Conservation (phyloP, 2,797 vertebrate genomes). For the Lepus townsendii region DNA sequence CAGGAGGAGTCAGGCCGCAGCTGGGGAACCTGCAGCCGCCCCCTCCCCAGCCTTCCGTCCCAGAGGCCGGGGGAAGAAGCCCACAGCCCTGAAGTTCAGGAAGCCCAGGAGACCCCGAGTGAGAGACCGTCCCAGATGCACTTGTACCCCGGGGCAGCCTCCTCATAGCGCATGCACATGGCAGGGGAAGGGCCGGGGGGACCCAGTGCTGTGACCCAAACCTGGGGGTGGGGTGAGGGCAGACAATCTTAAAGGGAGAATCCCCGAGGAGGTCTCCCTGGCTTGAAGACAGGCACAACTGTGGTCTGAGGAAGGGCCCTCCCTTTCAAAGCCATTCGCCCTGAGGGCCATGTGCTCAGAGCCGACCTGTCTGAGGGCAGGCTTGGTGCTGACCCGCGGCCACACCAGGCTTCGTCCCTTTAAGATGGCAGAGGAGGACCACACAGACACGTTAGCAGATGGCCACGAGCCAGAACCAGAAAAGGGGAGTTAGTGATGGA, state of each 20-base stretch:
- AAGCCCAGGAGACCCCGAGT: conserved; percentile 49
- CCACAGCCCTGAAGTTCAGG: conserved; percentile 26
- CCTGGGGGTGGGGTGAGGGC: background rate
- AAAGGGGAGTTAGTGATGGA: conserved; percentile 86
- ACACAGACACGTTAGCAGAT: conserved; percentile 82
- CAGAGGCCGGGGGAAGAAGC: background rate
- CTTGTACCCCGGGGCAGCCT: background rate
- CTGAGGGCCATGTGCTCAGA: background rate
- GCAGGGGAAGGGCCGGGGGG: conserved; percentile 41
- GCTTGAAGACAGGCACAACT: background rate
- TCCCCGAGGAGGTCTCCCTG: conserved; percentile 55
- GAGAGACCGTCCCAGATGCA: conserved; percentile 58
- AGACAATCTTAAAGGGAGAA: conserved; percentile 84
- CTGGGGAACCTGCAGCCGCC: background rate
- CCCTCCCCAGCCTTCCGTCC: background rate
- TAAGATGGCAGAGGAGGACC: conserved; percentile 79
- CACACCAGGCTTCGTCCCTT: conserved; percentile 79
- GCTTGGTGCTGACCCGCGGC: background rate
- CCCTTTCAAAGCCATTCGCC: conserved; percentile 26
- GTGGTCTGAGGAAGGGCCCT: background rate
- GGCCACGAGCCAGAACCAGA: conserved; percentile 79
- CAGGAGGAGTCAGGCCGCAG: background rate
- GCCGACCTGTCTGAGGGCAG: background rate
- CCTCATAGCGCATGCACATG: conserved; percentile 77
- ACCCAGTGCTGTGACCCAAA: conserved; percentile 43